These are phyloP conservation scores for Metacarcinus magister DNA, from an alignment of 2,888 invertebrate genomes.

Conservation along the genomic window DNA sequence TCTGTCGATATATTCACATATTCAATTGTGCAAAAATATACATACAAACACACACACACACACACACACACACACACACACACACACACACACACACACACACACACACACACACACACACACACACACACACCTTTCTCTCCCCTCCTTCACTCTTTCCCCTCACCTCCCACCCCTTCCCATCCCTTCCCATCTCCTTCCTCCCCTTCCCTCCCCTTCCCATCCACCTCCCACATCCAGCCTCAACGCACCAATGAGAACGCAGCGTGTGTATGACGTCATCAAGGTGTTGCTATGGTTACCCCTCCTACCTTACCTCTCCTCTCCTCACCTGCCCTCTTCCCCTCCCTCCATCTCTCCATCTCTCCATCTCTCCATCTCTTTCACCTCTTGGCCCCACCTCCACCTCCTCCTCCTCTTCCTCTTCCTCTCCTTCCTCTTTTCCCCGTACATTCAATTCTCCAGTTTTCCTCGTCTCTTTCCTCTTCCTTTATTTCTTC, in stretches of 20 bases:
- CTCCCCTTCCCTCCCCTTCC: neutral
- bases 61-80: neutral
- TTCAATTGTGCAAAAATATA: neutral
- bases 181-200: neutral
- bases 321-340: neutral
- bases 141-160: neutral
- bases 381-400: too few relatives aligned
- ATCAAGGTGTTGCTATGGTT: neutral
- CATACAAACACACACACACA: too few relatives aligned
- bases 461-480: neutral
- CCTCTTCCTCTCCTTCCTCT: neutral
- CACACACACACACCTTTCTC: neutral
- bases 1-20: neutral
- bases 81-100: neutral
- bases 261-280: neutral
- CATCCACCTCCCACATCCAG: neutral
- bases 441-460: neutral
- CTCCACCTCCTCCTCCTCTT: neutral
- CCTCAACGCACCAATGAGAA: neutral
- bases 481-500: neutral
- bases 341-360: neutral
- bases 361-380: neutral
- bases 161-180: neutral
- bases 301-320: neutral
- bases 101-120: slow-evolving; percentile 28